Evolutionary conservation across 2,113 vertebrate species (phyloP).

Genomic region (Rhinopomastus cyanomelas): DNA sequence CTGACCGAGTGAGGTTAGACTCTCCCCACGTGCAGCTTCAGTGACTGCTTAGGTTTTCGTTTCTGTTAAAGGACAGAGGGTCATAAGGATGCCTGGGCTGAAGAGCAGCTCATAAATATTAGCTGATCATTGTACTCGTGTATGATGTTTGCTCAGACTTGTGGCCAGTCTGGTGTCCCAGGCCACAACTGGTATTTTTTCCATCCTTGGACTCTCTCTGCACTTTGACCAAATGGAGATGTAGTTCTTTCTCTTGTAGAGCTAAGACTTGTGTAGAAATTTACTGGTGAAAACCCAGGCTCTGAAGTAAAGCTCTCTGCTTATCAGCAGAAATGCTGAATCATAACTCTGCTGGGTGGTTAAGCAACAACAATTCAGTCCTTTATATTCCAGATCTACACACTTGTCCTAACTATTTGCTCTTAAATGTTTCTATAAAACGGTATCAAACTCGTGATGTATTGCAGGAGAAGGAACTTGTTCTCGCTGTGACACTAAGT

Average conservation of each 20-base stretch:
- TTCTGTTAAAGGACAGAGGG: too few relatives aligned
- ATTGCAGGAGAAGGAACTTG: not conserved
- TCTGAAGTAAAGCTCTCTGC: not conserved
- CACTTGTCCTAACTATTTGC: too few relatives aligned
- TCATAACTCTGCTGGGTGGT: not conserved
- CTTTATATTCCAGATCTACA: not conserved
- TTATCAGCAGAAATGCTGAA: not conserved
- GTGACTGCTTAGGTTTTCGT: not conserved
- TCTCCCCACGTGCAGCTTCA: not conserved
- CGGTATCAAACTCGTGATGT: not conserved
- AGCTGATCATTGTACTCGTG: not conserved
- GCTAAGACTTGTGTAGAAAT: not conserved
- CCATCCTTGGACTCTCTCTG: not conserved
- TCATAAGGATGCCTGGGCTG: not conserved
- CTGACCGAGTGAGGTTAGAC: slow-evolving; percentile 92
- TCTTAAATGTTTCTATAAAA: not conserved
- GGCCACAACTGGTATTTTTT: not conserved
- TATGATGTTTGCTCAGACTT: not conserved
- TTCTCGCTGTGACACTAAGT: not conserved
- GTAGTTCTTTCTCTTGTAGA: not conserved
- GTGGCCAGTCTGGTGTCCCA: not conserved
- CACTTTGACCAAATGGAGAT: not conserved
- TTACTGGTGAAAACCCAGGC: not conserved
- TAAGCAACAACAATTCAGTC: not conserved
- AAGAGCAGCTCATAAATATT: not conserved